Percentiles rank a stretch among this genome's conserved stretches.
Evolutionary conservation across 2,797 vertebrate species (phyloP).

Genomic region (Petrocephalus sullivani): DNA sequence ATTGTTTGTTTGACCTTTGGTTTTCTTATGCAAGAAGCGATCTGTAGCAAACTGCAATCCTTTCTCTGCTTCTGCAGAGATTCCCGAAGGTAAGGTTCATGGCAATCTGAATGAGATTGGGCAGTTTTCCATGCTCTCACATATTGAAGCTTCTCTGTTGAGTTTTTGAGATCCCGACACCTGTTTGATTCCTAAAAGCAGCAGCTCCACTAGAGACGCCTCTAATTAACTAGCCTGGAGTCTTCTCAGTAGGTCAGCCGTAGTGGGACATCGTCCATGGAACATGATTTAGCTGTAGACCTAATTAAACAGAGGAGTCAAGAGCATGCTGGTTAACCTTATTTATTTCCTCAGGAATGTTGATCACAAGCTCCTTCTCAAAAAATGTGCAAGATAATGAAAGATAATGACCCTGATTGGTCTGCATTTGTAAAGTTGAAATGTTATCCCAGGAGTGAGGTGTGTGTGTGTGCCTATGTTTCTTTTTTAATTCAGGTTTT

Average conservation of each 20-base stretch:
- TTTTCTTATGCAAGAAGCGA: neutral
- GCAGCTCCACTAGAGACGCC: neutral
- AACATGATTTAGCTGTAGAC: neutral
- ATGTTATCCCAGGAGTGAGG: neutral
- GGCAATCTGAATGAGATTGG: neutral
- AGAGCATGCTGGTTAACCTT: neutral
- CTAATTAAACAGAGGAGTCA: neutral
- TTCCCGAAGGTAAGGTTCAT: neutral
- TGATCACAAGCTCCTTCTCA: neutral
- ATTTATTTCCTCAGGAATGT: neutral
- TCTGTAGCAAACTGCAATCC: neutral
- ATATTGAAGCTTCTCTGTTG: neutral
- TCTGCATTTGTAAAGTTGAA: neutral
- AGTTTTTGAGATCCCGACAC: neutral
- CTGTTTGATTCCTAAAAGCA: neutral
- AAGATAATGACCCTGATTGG: neutral
- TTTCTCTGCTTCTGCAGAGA: neutral
- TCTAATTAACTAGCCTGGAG: neutral
- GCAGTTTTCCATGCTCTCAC: neutral
- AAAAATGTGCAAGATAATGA: neutral
- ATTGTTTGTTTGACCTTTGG: neutral
- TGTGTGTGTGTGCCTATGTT: neutral
- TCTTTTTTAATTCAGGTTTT: neutral
- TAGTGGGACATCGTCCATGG: neutral
- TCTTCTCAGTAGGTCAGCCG: constrained; percentile 9